Percentiles rank a stretch among this genome's conserved stretches.
These are phyloP conservation scores for Graphium colonna DNA, from an alignment of 2,888 invertebrate species.

Conservation along the genomic window DNA sequence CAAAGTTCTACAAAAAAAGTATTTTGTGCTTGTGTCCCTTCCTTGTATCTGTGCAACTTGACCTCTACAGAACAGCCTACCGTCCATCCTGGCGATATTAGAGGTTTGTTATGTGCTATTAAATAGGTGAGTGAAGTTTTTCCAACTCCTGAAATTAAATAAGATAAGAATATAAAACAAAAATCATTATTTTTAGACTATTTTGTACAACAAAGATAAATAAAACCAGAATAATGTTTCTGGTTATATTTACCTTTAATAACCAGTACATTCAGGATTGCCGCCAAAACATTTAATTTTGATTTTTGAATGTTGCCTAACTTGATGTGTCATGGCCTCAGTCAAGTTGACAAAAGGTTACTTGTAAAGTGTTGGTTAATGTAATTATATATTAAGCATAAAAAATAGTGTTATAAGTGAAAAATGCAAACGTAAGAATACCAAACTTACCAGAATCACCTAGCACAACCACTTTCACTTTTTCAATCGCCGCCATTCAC, in stretches of 20 bases:
- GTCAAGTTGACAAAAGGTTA: slow-evolving; percentile 53
- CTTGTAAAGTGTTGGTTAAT: slow-evolving; percentile 7
- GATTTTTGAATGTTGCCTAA: slow-evolving; percentile 48
- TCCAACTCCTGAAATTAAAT: slow-evolving; percentile 89
- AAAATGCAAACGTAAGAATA: slow-evolving; percentile 32
- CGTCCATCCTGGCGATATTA: slow-evolving; percentile 95
- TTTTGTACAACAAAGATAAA: too few species aligned
- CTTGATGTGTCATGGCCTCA: slow-evolving; percentile 56
- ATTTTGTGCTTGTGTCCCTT: slow-evolving; percentile 94
- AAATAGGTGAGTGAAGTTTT: slow-evolving; percentile 97
- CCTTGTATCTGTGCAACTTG: slow-evolving; percentile 95
- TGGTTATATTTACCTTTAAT: too few species aligned
- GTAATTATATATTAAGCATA: slow-evolving; percentile 19
- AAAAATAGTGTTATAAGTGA: slow-evolving; percentile 36
- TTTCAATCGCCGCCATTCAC: slow-evolving; percentile 90
- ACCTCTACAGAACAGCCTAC: slow-evolving; percentile 98
- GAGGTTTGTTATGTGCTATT: slow-evolving; percentile 92
- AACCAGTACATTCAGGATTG: slow-evolving; percentile 22
- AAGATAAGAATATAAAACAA: not conserved
- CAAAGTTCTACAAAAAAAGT: slow-evolving; percentile 97
- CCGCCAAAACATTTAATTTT: slow-evolving; percentile 36
- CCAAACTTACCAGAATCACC: slow-evolving; percentile 90
- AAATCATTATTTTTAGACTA: too few species aligned
- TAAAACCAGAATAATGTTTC: too few species aligned
- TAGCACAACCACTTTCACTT: slow-evolving; percentile 93